Conservation (phyloP, 1,140 invertebrate genomes). For the Micrasema longulum region DNA sequence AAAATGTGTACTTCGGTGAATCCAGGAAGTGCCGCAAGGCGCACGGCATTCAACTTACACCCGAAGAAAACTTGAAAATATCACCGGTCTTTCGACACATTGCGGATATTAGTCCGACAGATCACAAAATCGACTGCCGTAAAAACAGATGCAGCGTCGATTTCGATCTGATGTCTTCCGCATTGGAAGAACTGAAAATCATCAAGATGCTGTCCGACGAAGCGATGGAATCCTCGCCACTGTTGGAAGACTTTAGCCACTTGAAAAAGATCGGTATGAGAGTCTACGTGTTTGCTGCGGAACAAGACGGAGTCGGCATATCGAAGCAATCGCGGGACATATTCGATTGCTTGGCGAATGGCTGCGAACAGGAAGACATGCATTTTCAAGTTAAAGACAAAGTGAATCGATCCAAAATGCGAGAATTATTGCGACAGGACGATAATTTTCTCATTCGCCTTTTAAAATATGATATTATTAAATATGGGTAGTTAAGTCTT, state of each 20-base stretch:
- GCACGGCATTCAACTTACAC: slow-evolving; percentile 9
- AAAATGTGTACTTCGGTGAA: background rate
- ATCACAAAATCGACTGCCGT: background rate
- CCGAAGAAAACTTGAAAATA: slow-evolving; percentile 34
- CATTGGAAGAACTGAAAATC: slow-evolving; percentile 7
- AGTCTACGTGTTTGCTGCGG: slow-evolving; percentile 44
- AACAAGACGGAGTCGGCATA: slow-evolving; percentile 29
- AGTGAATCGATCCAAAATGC: slow-evolving; percentile 26
- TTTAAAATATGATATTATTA: slow-evolving; percentile 47
- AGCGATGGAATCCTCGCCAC: slow-evolving; percentile 21
- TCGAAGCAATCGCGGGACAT: slow-evolving; percentile 45
- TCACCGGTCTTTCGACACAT: slow-evolving; percentile 24
- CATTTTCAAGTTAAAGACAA: slow-evolving; percentile 49
- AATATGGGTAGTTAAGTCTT: too few relatives aligned
- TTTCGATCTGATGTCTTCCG: background rate
- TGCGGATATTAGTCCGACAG: slow-evolving; percentile 6
- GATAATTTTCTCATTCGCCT: slow-evolving; percentile 48
- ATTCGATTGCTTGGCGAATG: slow-evolving; percentile 44
- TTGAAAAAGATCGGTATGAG: slow-evolving; percentile 20
- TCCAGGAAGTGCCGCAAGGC: slow-evolving; percentile 13
- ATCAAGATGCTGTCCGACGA: slow-evolving; percentile 16
- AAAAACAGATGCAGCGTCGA: background rate
- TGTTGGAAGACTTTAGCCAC: slow-evolving; percentile 45
- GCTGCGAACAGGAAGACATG: slow-evolving; percentile 46
- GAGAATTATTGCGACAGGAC: slow-evolving; percentile 31